phyloP scores from a whole-genome alignment of 1,140 invertebrate species.

The Bombus waltoni region DNA sequence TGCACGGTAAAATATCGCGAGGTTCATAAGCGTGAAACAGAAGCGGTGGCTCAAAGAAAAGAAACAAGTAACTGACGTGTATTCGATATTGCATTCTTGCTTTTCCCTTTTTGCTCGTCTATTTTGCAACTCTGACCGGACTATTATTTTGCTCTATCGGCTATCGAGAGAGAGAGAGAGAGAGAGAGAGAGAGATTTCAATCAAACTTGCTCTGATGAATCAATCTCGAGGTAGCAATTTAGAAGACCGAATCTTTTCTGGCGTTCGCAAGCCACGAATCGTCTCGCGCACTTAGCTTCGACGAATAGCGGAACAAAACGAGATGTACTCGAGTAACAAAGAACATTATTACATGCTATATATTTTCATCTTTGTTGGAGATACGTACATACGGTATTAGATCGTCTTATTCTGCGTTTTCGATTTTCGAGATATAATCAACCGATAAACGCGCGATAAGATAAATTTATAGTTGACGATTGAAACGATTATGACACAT shows the following conservation, averaged over 20 bases:
- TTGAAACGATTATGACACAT: too few species aligned
- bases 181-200: conserved; percentile 1
- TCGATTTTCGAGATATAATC: background rate
- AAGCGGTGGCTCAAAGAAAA: background rate
- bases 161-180: background rate
- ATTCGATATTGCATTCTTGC: background rate
- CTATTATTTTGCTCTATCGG: background rate
- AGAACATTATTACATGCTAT: background rate
- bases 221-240: conserved; percentile 14
- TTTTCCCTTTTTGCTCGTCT: background rate
- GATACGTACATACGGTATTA: background rate
- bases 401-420: background rate
- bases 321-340: background rate
- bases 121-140: background rate
- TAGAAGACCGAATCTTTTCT: background rate
- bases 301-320: background rate
- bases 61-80: conserved; percentile 16
- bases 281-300: too few species aligned
- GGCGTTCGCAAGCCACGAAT: background rate
- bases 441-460: background rate
- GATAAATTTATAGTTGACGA: too few species aligned
- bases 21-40: conserved; percentile 3
- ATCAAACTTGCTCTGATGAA: conserved; percentile 17
- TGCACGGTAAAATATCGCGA: background rate
- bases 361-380: background rate